Evolutionary conservation across 1,140 invertebrate genomes (phyloP).

Genomic region (Euwallacea similis): DNA sequence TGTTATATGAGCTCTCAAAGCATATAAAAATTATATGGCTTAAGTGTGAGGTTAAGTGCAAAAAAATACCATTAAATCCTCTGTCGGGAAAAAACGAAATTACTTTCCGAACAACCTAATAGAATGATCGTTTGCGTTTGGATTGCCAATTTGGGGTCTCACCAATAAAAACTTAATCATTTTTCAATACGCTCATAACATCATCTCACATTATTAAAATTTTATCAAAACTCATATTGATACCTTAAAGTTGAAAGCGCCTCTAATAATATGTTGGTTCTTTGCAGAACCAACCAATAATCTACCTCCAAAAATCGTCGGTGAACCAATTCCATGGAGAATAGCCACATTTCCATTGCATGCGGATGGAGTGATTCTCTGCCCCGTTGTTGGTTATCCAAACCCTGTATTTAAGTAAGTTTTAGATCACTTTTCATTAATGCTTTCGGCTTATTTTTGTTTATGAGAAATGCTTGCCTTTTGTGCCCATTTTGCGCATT

Average conservation of each 20-base stretch:
- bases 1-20: no score
- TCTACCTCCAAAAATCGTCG: slow-evolving; percentile 57
- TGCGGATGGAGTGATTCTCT: slow-evolving; percentile 52
- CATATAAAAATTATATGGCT: no score
- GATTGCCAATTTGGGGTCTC: slow-evolving; percentile 28
- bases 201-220: no score
- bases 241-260: no score
- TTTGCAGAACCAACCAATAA: slow-evolving; percentile 61
- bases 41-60: no score
- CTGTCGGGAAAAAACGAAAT: no score
- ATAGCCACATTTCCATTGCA: slow-evolving; percentile 58
- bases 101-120: no score
- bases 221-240: no score
- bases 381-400: slow-evolving; percentile 70
- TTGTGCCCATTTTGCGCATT: no score
- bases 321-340: slow-evolving; percentile 54
- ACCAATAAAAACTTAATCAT: background rate
- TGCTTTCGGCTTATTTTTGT: slow-evolving; percentile 9
- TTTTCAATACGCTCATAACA: background rate
- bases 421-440: slow-evolving; percentile 13
- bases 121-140: slow-evolving; percentile 13
- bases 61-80: no score
- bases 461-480: no score
- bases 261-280: slow-evolving; percentile 29
- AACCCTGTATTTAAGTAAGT: slow-evolving; percentile 70